Conservation (phyloP, 2,888 invertebrate species). For the Omphaloscelis lunosa region DNA sequence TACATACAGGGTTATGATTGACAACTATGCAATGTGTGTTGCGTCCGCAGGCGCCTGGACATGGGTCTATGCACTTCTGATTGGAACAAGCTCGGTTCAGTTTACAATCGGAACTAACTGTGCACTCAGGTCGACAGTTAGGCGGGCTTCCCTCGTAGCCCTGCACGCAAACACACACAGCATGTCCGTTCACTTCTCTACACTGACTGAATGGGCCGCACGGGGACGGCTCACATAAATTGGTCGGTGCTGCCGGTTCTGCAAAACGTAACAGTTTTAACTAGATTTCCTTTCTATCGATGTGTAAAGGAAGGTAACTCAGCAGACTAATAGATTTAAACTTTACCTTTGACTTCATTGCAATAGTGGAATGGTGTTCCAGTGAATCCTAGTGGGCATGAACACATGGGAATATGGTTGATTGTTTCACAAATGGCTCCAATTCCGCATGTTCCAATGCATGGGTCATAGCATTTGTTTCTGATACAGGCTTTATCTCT, state of each 20-base stretch:
- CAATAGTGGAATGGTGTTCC: constrained; percentile 93
- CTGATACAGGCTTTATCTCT: constrained; percentile 93
- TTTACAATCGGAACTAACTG: constrained; percentile 93
- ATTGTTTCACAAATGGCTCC: constrained; percentile 91
- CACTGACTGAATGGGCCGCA: constrained; percentile 95
- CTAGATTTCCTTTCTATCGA: not conserved
- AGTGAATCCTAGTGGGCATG: constrained; percentile 92
- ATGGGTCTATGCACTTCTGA: constrained; percentile 94
- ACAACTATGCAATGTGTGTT: constrained; percentile 91
- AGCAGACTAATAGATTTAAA: not conserved
- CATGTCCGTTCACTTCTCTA: constrained; percentile 92
- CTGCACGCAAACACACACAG: constrained; percentile 93
- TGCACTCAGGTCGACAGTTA: constrained; percentile 94
- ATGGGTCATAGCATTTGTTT: constrained; percentile 94
- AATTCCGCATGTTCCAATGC: constrained; percentile 93
- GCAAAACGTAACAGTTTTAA: constrained; percentile 56
- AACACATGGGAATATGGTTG: constrained; percentile 93
- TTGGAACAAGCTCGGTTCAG: constrained; percentile 93
- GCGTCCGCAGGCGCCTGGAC: constrained; percentile 93
- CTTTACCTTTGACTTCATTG: constrained; percentile 79
- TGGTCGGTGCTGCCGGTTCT: constrained; percentile 75
- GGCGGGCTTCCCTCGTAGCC: constrained; percentile 93
- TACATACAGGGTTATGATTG: constrained; percentile 93
- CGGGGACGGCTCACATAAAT: constrained; percentile 85
- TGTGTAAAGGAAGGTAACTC: not conserved